Conservation (phyloP, 2,888 invertebrate genomes). For the Ditylenchus weischeri region DNA sequence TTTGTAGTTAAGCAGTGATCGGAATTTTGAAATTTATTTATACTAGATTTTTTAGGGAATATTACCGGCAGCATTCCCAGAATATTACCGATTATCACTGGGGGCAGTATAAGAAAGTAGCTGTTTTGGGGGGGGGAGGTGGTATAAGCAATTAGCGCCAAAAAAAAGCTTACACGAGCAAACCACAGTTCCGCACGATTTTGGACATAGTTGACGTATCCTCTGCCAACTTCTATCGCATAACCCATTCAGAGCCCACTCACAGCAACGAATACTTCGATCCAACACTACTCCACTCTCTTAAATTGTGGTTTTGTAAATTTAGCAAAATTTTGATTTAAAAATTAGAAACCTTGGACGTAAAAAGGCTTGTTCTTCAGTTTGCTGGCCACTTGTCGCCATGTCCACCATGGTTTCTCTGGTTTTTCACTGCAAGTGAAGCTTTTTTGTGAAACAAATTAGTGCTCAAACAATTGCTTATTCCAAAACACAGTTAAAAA, state of each 20-base stretch:
- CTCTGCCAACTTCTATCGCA: constrained; percentile 43
- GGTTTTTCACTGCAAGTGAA: no score
- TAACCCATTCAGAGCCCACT: constrained; percentile 42
- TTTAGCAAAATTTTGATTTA: not conserved
- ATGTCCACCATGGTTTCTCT: constrained; percentile 25
- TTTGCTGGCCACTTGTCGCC: constrained; percentile 17
- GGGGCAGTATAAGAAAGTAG: no score
- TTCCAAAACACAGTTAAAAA: no score
- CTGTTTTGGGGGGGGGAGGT: no score
- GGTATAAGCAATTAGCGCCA: no score
- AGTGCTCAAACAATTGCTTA: no score
- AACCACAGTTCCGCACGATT: constrained; percentile 41
- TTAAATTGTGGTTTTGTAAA: not conserved
- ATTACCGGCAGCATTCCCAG: no score
- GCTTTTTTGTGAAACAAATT: no score
- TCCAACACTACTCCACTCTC: constrained; percentile 23
- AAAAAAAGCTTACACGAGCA: constrained; percentile 33
- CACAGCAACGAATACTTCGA: constrained; percentile 31
- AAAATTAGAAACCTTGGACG: constrained; percentile 7
- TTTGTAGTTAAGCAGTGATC: not conserved
- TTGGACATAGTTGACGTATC: constrained; percentile 37
- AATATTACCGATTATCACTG: no score
- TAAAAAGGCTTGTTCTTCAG: constrained; percentile 4
- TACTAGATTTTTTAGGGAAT: no score
- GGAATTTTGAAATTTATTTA: constrained; percentile 1